Conservation (phyloP, 2,797 vertebrate species). For the Microctenopoma steveboyesi region DNA sequence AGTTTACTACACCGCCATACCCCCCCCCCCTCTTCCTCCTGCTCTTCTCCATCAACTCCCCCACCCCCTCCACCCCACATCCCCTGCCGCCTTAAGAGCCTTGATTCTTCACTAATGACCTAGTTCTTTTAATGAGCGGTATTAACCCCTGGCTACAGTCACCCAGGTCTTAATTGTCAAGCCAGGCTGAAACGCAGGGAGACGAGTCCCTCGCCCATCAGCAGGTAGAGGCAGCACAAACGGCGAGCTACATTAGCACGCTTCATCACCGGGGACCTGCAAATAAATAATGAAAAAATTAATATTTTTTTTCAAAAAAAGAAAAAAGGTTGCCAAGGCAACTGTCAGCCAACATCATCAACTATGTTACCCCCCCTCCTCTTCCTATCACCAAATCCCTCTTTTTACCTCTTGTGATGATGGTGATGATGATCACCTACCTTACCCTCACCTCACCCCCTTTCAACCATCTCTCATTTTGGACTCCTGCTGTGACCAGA, state of each 20-base stretch:
- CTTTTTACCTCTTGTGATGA: conserved; percentile 57
- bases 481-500: conserved; percentile 81
- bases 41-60: conserved; percentile 66
- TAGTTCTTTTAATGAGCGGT: conserved; percentile 99
- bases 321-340: conserved; percentile 65
- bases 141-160: conserved; percentile 99
- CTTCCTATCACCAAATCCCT: conserved; percentile 17
- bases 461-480: conserved; percentile 52
- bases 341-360: conserved; percentile 81
- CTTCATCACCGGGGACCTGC: conserved; percentile 86
- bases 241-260: conserved; percentile 88
- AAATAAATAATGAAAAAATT: conserved; percentile 92
- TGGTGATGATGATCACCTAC: conserved; percentile 48
- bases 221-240: conserved; percentile 69
- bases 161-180: conserved; percentile 99
- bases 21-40: conserved; percentile 74
- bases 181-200: conserved; percentile 94
- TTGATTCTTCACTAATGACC: conserved; percentile 99
- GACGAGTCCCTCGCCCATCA: conserved; percentile 69
- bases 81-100: conserved; percentile 95
- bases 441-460: conserved; percentile 1
- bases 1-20: conserved; percentile 88
- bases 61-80: conserved; percentile 77
- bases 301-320: conserved; percentile 67
- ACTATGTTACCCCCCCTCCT: conserved; percentile 42